phyloP scores from a whole-genome alignment of 2,888 invertebrate species.

The Sinodicranocentrus sp. region DNA sequence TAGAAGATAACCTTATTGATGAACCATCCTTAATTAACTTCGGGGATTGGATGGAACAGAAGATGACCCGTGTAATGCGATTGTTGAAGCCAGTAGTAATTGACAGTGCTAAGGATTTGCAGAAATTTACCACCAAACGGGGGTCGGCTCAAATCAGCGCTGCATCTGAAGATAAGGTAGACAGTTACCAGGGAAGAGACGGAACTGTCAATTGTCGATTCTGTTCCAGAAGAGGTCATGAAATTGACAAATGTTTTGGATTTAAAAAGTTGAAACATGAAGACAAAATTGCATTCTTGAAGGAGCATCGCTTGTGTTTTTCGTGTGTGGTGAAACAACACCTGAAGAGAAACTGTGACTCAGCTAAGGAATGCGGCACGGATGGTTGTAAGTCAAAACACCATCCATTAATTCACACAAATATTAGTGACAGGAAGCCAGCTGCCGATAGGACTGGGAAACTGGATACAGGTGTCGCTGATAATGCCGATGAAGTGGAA shows the following conservation, averaged over 20 bases:
- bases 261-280: background rate
- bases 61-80: background rate
- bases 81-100: background rate
- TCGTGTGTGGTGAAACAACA: background rate
- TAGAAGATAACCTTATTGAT: background rate
- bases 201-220: background rate
- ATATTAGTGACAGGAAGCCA: background rate
- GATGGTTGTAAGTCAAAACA: conserved; percentile 16
- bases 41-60: background rate
- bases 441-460: too few species aligned
- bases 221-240: background rate
- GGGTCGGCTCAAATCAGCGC: conserved; percentile 10
- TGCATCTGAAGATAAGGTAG: background rate
- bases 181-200: background rate
- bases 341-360: background rate
- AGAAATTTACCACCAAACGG: background rate
- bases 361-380: background rate
- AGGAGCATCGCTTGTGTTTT: background rate
- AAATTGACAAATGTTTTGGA: background rate
- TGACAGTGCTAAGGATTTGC: background rate
- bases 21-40: background rate
- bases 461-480: too few species aligned
- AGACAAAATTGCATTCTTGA: background rate
- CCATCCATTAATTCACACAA: conserved; percentile 9
- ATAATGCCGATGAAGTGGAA: too few species aligned